Conservation (phyloP, 2,888 invertebrate genomes). For the Drosophila pseudotakahashii region DNA sequence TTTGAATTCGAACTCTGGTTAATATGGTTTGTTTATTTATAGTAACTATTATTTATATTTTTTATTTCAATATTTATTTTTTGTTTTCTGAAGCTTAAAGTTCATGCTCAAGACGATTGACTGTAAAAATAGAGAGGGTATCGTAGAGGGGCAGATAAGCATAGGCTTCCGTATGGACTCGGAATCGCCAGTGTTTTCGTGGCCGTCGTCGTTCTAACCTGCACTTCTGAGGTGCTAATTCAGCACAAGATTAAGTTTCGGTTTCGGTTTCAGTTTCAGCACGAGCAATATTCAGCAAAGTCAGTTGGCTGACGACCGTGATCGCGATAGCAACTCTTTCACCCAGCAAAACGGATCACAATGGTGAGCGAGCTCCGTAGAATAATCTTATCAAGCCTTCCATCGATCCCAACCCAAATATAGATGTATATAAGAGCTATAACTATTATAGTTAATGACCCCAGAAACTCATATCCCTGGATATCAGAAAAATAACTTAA, state of each 20-base stretch:
- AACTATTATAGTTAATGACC: too few species aligned
- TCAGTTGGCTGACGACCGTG: slow-evolving; percentile 13
- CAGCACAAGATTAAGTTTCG: slow-evolving; percentile 17
- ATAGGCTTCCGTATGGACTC: slow-evolving; percentile 14
- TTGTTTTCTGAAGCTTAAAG: too few species aligned
- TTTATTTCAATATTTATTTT: too few species aligned
- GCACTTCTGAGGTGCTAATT: slow-evolving; percentile 30
- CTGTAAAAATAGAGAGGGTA: not conserved
- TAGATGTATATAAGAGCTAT: too few species aligned
- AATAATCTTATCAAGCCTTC: not conserved
- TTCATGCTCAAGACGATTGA: not conserved
- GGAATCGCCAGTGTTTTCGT: not conserved
- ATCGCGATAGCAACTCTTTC: slow-evolving; percentile 16
- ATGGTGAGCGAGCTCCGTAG: slow-evolving; percentile 5
- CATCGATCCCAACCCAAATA: not conserved
- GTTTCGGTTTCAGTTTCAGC: slow-evolving; percentile 7
- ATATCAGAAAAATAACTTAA: too few species aligned
- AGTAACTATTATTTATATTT: too few species aligned
- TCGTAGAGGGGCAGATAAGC: slow-evolving; percentile 12
- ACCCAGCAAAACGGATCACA: not conserved
- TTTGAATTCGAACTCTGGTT: too few species aligned
- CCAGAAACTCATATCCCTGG: too few species aligned
- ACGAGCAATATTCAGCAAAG: not conserved
- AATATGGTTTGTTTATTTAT: too few species aligned
- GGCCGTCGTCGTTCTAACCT: slow-evolving; percentile 2